Evolutionary conservation across 2,113 vertebrate species (phyloP).

Genomic region (Neopipo cinnamomea): DNA sequence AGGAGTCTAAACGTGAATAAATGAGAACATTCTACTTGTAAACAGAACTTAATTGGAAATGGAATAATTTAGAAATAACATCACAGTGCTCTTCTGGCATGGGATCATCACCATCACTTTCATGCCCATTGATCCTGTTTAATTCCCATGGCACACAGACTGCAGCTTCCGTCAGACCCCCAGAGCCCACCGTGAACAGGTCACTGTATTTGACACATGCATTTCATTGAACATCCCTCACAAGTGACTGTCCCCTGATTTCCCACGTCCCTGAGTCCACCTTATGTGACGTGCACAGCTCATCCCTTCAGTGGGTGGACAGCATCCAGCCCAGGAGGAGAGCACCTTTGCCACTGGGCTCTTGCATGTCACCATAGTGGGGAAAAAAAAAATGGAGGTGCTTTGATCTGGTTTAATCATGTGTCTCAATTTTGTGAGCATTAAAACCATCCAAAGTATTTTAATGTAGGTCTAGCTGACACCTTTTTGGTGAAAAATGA

Average conservation of each 20-base stretch:
- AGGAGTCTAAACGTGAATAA: background rate
- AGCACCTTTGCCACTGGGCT: background rate
- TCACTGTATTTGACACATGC: background rate
- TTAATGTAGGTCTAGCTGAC: background rate
- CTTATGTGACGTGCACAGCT: rapidly evolving
- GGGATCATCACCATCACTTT: background rate
- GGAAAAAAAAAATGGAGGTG: background rate
- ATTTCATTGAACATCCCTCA: background rate
- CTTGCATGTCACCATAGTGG: background rate
- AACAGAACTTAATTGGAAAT: background rate
- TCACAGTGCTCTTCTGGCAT: background rate
- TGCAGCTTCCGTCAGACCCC: background rate
- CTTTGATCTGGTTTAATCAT: background rate
- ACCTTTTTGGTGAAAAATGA: background rate
- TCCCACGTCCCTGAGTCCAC: background rate
- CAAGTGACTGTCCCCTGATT: background rate
- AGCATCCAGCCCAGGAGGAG: background rate
- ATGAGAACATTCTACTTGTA: background rate
- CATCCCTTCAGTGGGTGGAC: background rate
- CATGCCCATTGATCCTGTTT: background rate
- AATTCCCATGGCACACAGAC: background rate
- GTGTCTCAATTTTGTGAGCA: background rate
- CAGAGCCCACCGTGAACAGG: background rate
- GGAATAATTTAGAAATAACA: background rate
- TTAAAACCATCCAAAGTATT: background rate